A percentile compares a stretch with the other conserved stretches of the same genome.
These are phyloP conservation scores for Porites cylindrica DNA, from an alignment of 92 coral and sea anemone species.

Conservation along the genomic window DNA sequence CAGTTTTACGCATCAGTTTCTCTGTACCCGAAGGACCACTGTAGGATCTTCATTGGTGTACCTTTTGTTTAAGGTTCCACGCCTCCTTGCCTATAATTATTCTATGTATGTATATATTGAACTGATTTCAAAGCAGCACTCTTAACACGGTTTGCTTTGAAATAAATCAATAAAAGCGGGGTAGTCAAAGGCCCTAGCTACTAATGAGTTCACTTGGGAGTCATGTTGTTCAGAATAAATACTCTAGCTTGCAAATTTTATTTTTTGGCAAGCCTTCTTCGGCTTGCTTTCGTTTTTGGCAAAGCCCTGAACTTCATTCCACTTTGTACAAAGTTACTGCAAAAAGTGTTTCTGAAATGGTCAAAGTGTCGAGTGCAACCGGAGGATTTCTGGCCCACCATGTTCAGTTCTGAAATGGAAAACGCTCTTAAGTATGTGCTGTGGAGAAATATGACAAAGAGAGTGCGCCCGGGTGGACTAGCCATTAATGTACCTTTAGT, in stretches of 20 bases:
- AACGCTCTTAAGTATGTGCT: constrained; percentile 19
- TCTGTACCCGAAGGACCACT: constrained; percentile 11
- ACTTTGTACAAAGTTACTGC: constrained; percentile 43
- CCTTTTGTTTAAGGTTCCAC: constrained; percentile 1
- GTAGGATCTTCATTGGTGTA: not conserved
- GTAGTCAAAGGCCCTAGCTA: too few relatives aligned
- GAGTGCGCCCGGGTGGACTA: constrained; percentile 15
- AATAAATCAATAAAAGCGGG: not conserved
- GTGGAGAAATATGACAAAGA: constrained; percentile 37
- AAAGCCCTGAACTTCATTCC: constrained; percentile 54
- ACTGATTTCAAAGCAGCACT: too few relatives aligned
- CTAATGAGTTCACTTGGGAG: not conserved
- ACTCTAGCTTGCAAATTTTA: not conserved
- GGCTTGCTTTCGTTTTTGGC: constrained; percentile 18
- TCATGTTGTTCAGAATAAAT: constrained; percentile 5
- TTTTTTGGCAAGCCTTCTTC: constrained; percentile 22
- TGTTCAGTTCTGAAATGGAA: constrained; percentile 61
- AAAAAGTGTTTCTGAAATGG: constrained; percentile 45
- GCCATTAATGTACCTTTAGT: constrained; percentile 51
- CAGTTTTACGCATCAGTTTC: not conserved
- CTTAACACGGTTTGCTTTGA: not conserved
- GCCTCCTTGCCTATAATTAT: not conserved
- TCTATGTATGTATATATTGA: too few relatives aligned
- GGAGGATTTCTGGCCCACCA: constrained; percentile 56
- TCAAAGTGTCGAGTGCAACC: constrained; percentile 38